Conservation (phyloP, 2,113 vertebrate genomes). For the Amazona vittata region DNA sequence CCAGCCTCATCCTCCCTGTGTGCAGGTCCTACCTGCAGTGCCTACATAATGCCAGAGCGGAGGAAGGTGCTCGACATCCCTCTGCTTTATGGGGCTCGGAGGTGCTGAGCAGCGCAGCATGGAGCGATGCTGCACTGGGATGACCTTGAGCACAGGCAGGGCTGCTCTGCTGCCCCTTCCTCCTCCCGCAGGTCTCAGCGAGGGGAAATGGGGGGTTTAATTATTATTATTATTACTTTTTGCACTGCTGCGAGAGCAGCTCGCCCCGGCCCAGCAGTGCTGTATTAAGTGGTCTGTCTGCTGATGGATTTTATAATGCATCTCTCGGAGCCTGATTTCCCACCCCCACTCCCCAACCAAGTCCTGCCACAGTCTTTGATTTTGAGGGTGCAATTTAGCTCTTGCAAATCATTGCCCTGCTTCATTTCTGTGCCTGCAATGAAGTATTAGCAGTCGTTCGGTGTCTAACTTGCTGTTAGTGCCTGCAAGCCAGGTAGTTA, state of each 20-base stretch:
- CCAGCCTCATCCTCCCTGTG: neutral
- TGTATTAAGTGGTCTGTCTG: neutral
- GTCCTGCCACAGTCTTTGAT: conserved; percentile 34
- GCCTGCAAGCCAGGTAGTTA: conserved; percentile 11
- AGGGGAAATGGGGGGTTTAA: neutral
- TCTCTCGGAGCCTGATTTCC: neutral
- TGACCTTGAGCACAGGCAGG: neutral
- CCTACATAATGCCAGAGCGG: fast-evolving
- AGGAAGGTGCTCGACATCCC: neutral
- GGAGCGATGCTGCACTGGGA: neutral
- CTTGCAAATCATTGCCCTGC: conserved; percentile 36
- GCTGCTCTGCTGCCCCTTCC: neutral
- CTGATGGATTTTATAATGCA: conserved; percentile 9
- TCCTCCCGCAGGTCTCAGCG: neutral
- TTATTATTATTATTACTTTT: neutral
- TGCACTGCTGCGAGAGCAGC: neutral
- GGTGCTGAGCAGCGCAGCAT: neutral
- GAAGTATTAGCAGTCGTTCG: conserved; percentile 12
- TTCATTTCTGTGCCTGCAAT: conserved; percentile 22
- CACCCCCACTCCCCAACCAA: neutral
- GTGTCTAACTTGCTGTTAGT: neutral
- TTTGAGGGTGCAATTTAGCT: conserved; percentile 41
- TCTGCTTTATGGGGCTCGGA: neutral
- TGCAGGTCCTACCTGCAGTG: neutral
- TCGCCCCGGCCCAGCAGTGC: neutral